Conservation (phyloP, 2,797 vertebrate species). For the Atherinosoma microstoma region DNA sequence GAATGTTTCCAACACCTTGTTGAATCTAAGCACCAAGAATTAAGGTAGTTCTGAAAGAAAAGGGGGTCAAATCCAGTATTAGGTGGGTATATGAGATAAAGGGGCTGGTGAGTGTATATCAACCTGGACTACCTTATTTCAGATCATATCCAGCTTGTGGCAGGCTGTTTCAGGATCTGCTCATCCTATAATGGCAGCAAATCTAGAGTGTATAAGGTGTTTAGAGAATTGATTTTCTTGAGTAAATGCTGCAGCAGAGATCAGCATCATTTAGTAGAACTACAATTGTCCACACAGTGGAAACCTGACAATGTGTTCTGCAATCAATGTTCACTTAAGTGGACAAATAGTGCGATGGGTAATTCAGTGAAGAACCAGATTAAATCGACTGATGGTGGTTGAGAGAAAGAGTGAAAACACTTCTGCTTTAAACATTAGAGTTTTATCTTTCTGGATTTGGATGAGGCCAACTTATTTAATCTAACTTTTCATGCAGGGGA, state of each 20-base stretch:
- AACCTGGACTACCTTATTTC: not conserved
- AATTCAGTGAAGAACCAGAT: not conserved
- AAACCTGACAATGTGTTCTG: constrained; percentile 18
- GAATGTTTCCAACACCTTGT: too few relatives aligned
- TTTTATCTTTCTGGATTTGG: not conserved
- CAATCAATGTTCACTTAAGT: constrained; percentile 26
- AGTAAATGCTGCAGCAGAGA: constrained; percentile 22
- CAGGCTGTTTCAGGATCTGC: not conserved
- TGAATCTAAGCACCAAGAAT: not conserved
- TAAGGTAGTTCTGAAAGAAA: not conserved
- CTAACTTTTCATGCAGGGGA: not conserved
- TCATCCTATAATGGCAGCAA: not conserved
- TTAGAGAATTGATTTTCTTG: constrained; percentile 10
- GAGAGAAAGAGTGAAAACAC: not conserved
- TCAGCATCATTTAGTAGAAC: constrained; percentile 2
- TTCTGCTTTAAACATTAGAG: not conserved
- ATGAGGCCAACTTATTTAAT: not conserved
- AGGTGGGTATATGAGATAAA: too few relatives aligned
- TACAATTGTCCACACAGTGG: constrained; percentile 5
- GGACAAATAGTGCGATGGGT: constrained; percentile 2
- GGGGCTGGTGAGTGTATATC: not conserved
- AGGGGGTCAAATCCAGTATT: too few relatives aligned
- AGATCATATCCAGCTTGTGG: not conserved
- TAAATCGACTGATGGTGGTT: constrained; percentile 9
- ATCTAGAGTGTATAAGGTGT: not conserved